phyloP scores from a whole-genome alignment of 2,113 vertebrate genomes.

The Sceloporus tristichus region DNA sequence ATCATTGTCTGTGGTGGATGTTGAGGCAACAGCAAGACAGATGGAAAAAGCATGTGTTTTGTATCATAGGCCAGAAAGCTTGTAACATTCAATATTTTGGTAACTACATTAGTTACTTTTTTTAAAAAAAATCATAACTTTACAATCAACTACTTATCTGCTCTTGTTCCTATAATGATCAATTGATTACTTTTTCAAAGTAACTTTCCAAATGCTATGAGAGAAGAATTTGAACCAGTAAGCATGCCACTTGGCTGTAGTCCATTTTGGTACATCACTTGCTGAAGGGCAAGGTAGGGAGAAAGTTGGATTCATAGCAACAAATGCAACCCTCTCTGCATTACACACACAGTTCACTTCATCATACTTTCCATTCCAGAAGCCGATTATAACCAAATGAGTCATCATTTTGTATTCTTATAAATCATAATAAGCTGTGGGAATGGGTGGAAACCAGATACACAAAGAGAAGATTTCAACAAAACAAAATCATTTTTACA shows the following conservation, averaged over 20 bases:
- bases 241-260: background rate
- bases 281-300: background rate
- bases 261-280: background rate
- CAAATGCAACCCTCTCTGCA: background rate
- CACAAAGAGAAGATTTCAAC: background rate
- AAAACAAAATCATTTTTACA: background rate
- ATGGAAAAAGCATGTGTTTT: too few relatives aligned
- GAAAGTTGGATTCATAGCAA: background rate
- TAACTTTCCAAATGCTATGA: background rate
- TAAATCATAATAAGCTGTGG: background rate
- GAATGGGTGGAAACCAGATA: background rate
- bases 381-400: constrained; percentile 19
- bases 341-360: background rate
- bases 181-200: too few relatives aligned
- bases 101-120: too few relatives aligned
- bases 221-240: background rate
- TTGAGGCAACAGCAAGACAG: too few relatives aligned
- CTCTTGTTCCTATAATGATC: too few relatives aligned
- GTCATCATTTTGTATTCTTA: constrained; percentile 16
- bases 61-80: too few relatives aligned
- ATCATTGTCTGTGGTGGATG: too few relatives aligned
- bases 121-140: too few relatives aligned
- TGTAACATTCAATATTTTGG: too few relatives aligned
- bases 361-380: constrained; percentile 26
- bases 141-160: too few relatives aligned